A percentile compares a stretch with the other conserved stretches of the same genome.
These are phyloP conservation scores for Arctopsyche grandis DNA, from an alignment of 1,140 invertebrate species.

Conservation along the genomic window DNA sequence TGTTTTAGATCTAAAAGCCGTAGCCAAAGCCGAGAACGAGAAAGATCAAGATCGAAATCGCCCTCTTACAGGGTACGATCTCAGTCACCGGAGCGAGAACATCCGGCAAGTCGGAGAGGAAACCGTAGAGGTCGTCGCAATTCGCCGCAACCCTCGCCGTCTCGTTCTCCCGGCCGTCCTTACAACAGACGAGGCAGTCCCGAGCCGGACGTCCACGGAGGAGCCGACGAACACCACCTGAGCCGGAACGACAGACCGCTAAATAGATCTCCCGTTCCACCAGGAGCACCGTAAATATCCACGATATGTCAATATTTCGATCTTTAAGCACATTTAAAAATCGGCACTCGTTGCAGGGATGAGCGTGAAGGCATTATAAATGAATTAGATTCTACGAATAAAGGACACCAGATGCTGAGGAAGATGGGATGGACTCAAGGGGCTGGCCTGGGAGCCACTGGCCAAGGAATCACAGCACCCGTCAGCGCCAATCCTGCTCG, in stretches of 20 bases:
- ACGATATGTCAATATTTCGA: too few species aligned
- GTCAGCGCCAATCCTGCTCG: conserved; percentile 91
- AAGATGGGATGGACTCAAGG: conserved; percentile 95
- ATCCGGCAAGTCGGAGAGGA: conserved; percentile 56
- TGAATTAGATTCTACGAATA: conserved; percentile 75
- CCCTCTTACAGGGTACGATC: conserved; percentile 61
- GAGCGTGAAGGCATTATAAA: not conserved
- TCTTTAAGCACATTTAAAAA: not conserved
- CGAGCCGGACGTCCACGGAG: not conserved
- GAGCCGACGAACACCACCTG: not conserved
- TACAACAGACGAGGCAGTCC: conserved; percentile 37
- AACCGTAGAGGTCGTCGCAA: conserved; percentile 56
- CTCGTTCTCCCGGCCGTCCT: conserved; percentile 7
- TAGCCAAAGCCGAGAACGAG: conserved; percentile 67
- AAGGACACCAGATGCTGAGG: conserved; percentile 93
- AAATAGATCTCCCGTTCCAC: conserved; percentile 80
- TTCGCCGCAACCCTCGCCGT: conserved; percentile 34
- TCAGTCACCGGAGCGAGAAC: conserved; percentile 59
- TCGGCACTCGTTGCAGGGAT: conserved; percentile 16
- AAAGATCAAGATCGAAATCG: conserved; percentile 70
- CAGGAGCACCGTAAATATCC: conserved; percentile 77
- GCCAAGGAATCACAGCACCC: conserved; percentile 94
- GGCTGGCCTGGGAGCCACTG: conserved; percentile 88
- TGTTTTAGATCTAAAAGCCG: conserved; percentile 66
- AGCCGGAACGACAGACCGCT: conserved; percentile 37